Evolutionary conservation across 2,888 invertebrate species (phyloP).

Genomic region (Gandaritis pyraliata): DNA sequence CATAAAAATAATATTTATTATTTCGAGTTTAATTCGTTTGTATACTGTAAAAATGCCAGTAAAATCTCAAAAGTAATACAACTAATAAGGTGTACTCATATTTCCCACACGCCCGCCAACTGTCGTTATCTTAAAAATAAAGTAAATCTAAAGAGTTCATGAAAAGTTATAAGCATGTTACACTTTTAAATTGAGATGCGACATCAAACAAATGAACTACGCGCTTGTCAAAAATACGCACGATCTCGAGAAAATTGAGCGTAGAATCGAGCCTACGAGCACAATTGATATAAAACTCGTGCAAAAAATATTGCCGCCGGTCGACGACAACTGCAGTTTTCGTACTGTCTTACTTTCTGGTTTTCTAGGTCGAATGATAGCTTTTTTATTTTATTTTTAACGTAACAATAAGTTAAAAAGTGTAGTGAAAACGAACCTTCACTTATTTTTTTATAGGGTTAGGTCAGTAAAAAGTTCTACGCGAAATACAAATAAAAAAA

Average conservation of each 20-base stretch:
- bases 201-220: background rate
- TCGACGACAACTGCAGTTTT: slow-evolving; percentile 51
- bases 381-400: slow-evolving; percentile 63
- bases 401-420: slow-evolving; percentile 63
- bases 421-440: slow-evolving; percentile 65
- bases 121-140: slow-evolving; percentile 5
- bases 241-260: slow-evolving; percentile 29
- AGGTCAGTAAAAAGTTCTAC: slow-evolving; percentile 22
- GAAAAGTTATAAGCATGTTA: slow-evolving; percentile 1
- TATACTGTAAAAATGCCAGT: background rate
- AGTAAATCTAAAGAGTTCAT: background rate
- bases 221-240: slow-evolving; percentile 5
- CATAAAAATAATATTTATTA: background rate
- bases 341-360: slow-evolving; percentile 60
- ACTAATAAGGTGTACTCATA: slow-evolving; percentile 1
- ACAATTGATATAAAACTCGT: slow-evolving; percentile 56
- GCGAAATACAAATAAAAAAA: background rate
- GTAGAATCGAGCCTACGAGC: slow-evolving; percentile 34
- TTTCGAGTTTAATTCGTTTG: too few species aligned
- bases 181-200: background rate
- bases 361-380: slow-evolving; percentile 75
- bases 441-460: slow-evolving; percentile 51
- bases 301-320: slow-evolving; percentile 66
- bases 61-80: background rate
- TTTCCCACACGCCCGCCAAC: slow-evolving; percentile 9